Base-by-base conservation (phyloP, 1,140 invertebrate species). In the Drosophila lowei region DNA sequence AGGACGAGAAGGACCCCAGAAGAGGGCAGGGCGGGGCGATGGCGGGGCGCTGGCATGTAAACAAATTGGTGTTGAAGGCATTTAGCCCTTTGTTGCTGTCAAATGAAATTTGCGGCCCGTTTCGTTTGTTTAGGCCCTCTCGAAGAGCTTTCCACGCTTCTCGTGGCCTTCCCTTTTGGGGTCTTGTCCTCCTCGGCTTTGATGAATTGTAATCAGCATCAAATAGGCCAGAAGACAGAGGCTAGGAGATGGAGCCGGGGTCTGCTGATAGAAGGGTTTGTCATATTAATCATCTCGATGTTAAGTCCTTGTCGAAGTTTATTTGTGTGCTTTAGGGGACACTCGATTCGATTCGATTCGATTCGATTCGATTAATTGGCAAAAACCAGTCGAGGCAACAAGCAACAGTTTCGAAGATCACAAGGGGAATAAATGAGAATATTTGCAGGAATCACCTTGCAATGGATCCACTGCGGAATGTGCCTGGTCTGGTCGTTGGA, bases 131-230 rank as follows among this genome's bases (percentile, higher is more conserved):
- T 88, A 86, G 83, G 81, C 49, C 23, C 23, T 5, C 72, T 60
- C 48, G 41, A n/a, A 49, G 28, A 38, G 11, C 13, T 34, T 25
- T 43, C 54, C 47, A 18, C 18, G 43, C 34, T 16, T 41, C 5
- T 41, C 9, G 23, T 21, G n/a, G 3, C 41, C 18, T 34, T 61
- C 48, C 44, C 47, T 44, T 21, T 16, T 41, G 4, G 34, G 15
- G 23, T n/a, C n/a, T 46, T 30, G 23, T 30, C 18, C 23, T 57
- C 21, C 21, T 49, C 16, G 11, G 44, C 21, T 18, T 44, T 88
- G 83, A 88, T 88, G 78, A 88, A 88, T 88, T 79, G 71, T 79
- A 88, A 88, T 88, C 83, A 88, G 77, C 78, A 77, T 47, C 63
- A 78, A 72, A 86, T 86, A 75, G 77, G 52, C 15, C 16, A 21